Conservation (phyloP, 2,113 vertebrate species). For the Hemiprocne comata region DNA sequence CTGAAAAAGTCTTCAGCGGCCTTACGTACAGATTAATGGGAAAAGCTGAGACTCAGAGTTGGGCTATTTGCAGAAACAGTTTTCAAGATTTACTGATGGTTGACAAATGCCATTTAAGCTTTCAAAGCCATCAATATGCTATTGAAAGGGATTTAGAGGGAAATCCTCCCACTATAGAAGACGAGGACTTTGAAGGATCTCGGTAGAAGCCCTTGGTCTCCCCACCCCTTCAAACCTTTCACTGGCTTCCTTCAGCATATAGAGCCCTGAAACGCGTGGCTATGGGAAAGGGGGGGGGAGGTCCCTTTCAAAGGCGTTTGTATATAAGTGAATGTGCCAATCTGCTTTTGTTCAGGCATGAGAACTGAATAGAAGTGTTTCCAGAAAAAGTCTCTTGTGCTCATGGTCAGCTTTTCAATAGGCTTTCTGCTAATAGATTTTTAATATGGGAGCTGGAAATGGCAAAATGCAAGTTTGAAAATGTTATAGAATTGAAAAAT, state of each 20-base stretch:
- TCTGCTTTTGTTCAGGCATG: constrained; percentile 73
- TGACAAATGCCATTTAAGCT: constrained; percentile 82
- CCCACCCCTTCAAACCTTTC: constrained; percentile 60
- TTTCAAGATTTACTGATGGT: constrained; percentile 80
- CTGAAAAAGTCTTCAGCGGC: constrained; percentile 74
- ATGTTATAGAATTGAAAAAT: constrained; percentile 44
- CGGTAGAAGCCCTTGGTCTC: constrained; percentile 39
- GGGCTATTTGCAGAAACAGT: constrained; percentile 76
- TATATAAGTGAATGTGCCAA: constrained; percentile 66
- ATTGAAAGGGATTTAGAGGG: constrained; percentile 75
- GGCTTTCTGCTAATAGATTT: constrained; percentile 67
- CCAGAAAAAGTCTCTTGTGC: constrained; percentile 61
- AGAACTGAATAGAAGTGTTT: constrained; percentile 69
- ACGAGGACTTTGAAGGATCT: constrained; percentile 68
- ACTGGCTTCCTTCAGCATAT: constrained; percentile 47
- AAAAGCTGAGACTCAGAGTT: constrained; percentile 73
- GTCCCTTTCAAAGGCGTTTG: constrained; percentile 40
- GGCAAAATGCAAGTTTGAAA: constrained; percentile 9
- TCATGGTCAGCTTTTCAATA: constrained; percentile 52
- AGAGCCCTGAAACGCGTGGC: constrained; percentile 71
- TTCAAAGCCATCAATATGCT: constrained; percentile 79
- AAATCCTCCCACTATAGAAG: constrained; percentile 72
- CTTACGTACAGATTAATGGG: constrained; percentile 77
- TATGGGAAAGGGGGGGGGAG: constrained; percentile 57
- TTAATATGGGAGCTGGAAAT: constrained; percentile 66